Base-by-base conservation (phyloP, 2,797 vertebrate genomes). In the Todus mexicanus region DNA sequence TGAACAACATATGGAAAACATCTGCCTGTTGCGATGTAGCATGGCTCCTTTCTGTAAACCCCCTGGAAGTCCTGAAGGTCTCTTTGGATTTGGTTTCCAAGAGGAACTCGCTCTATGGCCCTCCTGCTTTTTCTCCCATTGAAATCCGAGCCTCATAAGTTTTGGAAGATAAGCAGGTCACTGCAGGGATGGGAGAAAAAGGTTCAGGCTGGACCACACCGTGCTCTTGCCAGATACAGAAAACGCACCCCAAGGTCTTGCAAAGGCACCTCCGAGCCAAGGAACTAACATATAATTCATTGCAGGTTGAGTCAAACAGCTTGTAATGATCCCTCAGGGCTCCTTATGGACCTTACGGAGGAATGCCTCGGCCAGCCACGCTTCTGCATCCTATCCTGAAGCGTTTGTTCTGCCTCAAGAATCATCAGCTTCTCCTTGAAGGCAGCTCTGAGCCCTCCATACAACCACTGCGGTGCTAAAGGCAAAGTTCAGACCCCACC, bases 1-100 rank as follows among this genome's bases (percentile, higher is more conserved):
- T 90, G 93, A 95, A 60, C 72, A 95, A 89, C 97, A 98, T 97
- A 97, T 97, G 97, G 97, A 96, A 97, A 94, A 93, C 97, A 97
- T 97, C 96, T 97, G 98, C 95, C 92, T 92, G 47, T 96, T 91
- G 84, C 87, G 95, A 66, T 69, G 90, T 31, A 83, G 88, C 37
- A 87, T 68, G 74, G 93, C 89, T 95, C 85, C 84, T 75, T 54
- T 75, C 5, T 65, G 73, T 63, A 91, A 96, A 96, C 96, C 84
- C 92, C 91, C 68, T 94, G 87, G 22, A 94, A 96, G 91, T 84
- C 80, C 82, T 96, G 87, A 64, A 57, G 50, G 66, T 81, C 91
- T 92, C 95, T 35, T 56, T 76, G 95, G 91, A 81, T 91, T 82
- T 90, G 85, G 35, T 95, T 97, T 97, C 92, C 87, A 96, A 64